Percentiles rank a stretch among this genome's conserved stretches.
These are phyloP conservation scores for Cetonia aurata DNA, from an alignment of 2,888 invertebrate genomes.

Conservation along the genomic window DNA sequence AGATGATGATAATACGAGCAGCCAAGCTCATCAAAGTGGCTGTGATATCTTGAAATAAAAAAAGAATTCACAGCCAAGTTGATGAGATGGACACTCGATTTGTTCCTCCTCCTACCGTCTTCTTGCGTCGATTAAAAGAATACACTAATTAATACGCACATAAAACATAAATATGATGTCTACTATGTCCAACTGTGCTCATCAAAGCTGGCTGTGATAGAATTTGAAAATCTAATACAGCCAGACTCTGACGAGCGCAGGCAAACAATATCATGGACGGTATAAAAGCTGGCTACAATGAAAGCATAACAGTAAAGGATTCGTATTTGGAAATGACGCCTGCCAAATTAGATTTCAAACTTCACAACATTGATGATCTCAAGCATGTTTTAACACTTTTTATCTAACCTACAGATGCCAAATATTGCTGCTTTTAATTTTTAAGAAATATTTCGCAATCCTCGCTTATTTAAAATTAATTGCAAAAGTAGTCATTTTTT, in stretches of 20 bases:
- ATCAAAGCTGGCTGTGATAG: conserved; percentile 98
- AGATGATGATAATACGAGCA: conserved; percentile 54
- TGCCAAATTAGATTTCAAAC: no score
- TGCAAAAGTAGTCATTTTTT: no score
- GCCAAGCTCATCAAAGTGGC: conserved; percentile 94
- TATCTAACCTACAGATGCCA: no score
- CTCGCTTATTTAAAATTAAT: no score
- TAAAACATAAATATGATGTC: conserved; percentile 1
- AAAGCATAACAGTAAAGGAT: neutral
- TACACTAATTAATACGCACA: neutral
- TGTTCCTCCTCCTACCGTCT: conserved; percentile 57
- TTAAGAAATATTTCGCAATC: no score
- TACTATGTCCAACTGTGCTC: conserved; percentile 78
- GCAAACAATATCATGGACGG: conserved; percentile 53
- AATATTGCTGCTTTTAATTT: no score
- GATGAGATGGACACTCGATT: conserved; percentile 75
- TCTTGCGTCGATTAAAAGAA: neutral
- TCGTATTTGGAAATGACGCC: neutral
- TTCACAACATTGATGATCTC: no score
- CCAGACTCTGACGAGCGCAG: conserved; percentile 68
- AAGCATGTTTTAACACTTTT: no score
- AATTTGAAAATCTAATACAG: conserved; percentile 79
- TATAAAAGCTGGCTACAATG: neutral
- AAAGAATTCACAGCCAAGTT: conserved; percentile 91
- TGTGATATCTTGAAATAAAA: conserved; percentile 85